Base-by-base conservation (phyloP, 1,140 invertebrate species). In the Aphidius gifuensis region DNA sequence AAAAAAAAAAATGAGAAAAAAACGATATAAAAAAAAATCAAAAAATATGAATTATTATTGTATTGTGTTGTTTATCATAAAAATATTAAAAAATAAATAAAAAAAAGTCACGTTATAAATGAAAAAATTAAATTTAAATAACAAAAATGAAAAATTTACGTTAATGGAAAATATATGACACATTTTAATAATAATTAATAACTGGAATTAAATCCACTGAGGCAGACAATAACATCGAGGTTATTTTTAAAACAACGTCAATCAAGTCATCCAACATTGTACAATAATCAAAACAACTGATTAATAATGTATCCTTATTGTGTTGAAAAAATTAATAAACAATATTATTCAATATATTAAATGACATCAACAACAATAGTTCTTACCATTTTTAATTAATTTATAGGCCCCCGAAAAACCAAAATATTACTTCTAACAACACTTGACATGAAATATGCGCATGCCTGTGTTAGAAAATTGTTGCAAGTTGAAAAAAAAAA, bases 381-480 rank as follows among this genome's bases (percentile, higher is more conserved):
- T 68, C 78, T 75, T 74, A 81, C 79, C 79, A 81, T 81, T 76
- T 78, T 79, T 68, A 71, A 65, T 66, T 55, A 9, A 78, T 75
- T 75, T 79, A 77, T 74, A 69, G 76, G 72, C 75, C 69, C 69
- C 71, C 71, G 59, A 72, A 80, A 77, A 78, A 74, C 79, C 78
- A 78, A 78, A 81, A 81, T 80, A 80, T 80, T 80, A 72, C 79
- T 69, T 78, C 71, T 70, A 71, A 71, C 71, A 71, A 75, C 66
- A 72, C 72, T 79, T 78, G 73, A 77, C 79, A 77, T 78, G 69
- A 32, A 73, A 79, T 74, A 71, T 78, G 74, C 75, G 78, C 77
- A 80, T 79, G 70, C 56, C 63, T 67, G 56, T 58, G 50, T 57
- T 55, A 38, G 53, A 32, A 32, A n/a, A 38, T 55, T 55, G 40